A percentile compares a stretch with the other conserved stretches of the same genome.
These are phyloP conservation scores for Rhinopithecus roxellana DNA, from an alignment of 2,113 vertebrate species.

Conservation along the genomic window DNA sequence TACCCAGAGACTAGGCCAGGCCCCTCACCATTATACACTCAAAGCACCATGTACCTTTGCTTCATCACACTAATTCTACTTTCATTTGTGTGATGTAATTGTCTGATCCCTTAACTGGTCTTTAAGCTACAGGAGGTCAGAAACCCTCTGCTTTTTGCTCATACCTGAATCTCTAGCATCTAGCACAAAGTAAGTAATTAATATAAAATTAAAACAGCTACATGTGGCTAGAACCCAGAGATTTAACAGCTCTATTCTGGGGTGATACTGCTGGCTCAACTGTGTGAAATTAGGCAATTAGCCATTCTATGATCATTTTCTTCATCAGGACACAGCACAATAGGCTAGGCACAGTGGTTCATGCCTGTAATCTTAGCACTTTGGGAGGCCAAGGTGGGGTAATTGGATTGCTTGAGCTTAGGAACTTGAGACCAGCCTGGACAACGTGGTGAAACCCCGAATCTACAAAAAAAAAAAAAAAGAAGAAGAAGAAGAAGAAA, in stretches of 20 bases:
- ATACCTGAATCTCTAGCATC: not conserved
- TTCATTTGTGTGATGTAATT: not conserved
- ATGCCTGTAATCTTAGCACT: no score
- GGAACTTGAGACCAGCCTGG: no score
- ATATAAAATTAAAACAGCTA: constrained; percentile 4
- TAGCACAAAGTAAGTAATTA: not conserved
- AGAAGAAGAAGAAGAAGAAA: no score
- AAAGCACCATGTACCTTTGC: not conserved
- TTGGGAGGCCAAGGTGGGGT: no score
- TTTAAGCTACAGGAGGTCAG: not conserved
- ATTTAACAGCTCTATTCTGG: not conserved
- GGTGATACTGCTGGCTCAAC: not conserved
- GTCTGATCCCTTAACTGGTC: not conserved
- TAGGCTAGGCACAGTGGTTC: no score
- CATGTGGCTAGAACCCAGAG: not conserved
- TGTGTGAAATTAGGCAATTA: not conserved
- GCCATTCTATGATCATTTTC: not conserved
- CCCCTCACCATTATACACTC: not conserved
- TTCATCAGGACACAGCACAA: not conserved
- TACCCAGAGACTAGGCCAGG: not conserved
- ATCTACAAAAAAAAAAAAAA: no score
- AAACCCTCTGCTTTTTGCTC: not conserved
- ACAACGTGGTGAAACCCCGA: no score
- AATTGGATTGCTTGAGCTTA: no score
- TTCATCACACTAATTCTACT: not conserved